Base-by-base conservation (phyloP, 2,888 invertebrate genomes). In the Cataglyphis albicans region DNA sequence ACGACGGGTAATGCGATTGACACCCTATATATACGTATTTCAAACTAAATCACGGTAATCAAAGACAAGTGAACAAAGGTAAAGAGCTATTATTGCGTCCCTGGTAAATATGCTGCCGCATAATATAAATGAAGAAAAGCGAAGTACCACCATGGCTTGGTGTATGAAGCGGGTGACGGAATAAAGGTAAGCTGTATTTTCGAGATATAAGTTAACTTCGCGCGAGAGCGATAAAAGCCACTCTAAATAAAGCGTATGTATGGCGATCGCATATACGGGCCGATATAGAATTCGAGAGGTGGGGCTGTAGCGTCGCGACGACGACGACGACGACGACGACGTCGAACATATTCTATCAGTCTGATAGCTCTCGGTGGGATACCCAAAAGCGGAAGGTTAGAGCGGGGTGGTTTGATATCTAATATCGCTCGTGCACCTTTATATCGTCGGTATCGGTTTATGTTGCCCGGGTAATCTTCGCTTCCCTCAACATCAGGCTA, bases 311-410 rank as follows among this genome's bases (percentile, higher is more conserved):
- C 78, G 80, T 85, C 72, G 82, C 68, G 84, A 81, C 74, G 35
- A 38, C 75, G 21, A 44, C 59, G 68, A 52, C 52, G 48, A 55
- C 57, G 52, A n/a, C 21, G 55, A 57, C 21, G 55, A 57, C 55
- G 85, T 85, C 86, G 89, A 89, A 89, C 90, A 90, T 92, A 92
- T 93, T 92, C 91, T 93, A 92, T 92, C 92, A 90, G 92, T 91
- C 90, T 91, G 92, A 93, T 93, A 91, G 92, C 92, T 91, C 91
- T 92, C 92, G 81, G 84, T 72, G 93, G 93, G 89, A 91, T 89
- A 90, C 91, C 91, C 89, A 84, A 89, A 80, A 86, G 88, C 76
- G 89, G 84, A 72, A 85, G 86, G 87, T 81, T 80, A 86, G 84
- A 76, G 85, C 81, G 89, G 88, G 89, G 88, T 87, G 86, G 89